Evolutionary conservation across 1,140 invertebrate genomes (phyloP).

Genomic region (Bombus waltoni): DNA sequence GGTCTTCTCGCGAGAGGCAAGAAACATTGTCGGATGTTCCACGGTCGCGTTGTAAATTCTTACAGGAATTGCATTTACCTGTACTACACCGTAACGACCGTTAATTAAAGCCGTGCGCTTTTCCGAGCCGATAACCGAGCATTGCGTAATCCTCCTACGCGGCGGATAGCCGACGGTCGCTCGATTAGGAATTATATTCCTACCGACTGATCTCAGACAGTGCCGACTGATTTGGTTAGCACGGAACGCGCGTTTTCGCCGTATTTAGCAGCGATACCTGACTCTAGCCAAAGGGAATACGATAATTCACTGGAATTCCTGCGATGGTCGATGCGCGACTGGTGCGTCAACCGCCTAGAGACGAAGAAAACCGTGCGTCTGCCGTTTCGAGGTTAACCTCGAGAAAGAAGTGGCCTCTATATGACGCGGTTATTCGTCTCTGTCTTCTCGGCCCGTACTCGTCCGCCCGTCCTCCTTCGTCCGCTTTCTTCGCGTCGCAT

Average conservation of each 20-base stretch:
- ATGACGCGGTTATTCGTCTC: slow-evolving; percentile 17
- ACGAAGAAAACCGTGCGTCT: neutral
- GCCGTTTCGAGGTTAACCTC: slow-evolving; percentile 36
- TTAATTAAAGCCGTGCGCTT: slow-evolving; percentile 61
- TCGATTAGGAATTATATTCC: slow-evolving; percentile 11
- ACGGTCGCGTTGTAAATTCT: slow-evolving; percentile 62
- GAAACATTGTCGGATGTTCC: slow-evolving; percentile 51
- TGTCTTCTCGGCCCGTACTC: neutral
- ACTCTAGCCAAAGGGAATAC: neutral
- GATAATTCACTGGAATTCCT: neutral
- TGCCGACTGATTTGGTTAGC: slow-evolving; percentile 2
- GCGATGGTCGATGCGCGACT: too few species aligned
- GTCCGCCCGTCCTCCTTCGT: neutral
- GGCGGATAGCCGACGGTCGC: neutral
- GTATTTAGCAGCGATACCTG: slow-evolving; percentile 16
- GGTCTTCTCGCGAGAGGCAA: slow-evolving; percentile 29
- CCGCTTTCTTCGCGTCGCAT: neutral
- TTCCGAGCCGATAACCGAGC: slow-evolving; percentile 11
- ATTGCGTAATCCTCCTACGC: slow-evolving; percentile 54
- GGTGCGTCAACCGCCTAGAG: neutral
- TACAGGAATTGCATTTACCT: slow-evolving; percentile 57
- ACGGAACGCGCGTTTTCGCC: neutral
- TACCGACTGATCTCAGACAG: too few species aligned
- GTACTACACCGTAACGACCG: slow-evolving; percentile 48
- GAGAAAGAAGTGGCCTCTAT: slow-evolving; percentile 21